These are phyloP conservation scores for Anoplolepis gracilipes DNA, from an alignment of 1,140 invertebrate species.

Conservation along the genomic window DNA sequence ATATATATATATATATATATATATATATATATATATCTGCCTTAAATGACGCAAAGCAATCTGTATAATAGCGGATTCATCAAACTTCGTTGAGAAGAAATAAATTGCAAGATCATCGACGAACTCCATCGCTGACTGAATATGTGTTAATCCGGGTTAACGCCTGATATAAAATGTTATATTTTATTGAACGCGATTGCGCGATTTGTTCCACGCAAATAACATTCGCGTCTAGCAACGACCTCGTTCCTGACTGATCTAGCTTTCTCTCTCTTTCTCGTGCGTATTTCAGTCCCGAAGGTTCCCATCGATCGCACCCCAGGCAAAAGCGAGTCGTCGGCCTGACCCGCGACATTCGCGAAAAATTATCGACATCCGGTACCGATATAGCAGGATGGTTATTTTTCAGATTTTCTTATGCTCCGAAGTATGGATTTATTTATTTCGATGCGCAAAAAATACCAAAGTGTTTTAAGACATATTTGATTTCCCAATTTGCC, in stretches of 20 bases:
- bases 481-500: neutral
- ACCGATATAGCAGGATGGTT: neutral
- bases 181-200: slow-evolving; percentile 5
- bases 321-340: slow-evolving; percentile 49
- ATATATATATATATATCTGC: neutral
- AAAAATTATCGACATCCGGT: slow-evolving; percentile 37
- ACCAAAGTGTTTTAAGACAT: neutral
- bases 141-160: neutral
- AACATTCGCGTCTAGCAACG: slow-evolving; percentile 18
- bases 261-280: slow-evolving; percentile 2
- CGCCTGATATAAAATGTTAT: neutral
- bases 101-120: neutral
- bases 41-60: neutral
- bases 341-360: slow-evolving; percentile 33
- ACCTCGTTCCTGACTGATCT: slow-evolving; percentile 24
- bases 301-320: slow-evolving; percentile 45
- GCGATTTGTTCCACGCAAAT: slow-evolving; percentile 3
- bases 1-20: no score
- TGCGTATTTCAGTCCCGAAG: slow-evolving; percentile 42
- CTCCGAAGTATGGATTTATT: neutral
- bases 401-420: neutral
- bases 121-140: neutral
- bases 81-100: slow-evolving; percentile 16
- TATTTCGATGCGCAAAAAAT: neutral
- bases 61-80: neutral